phyloP scores from a whole-genome alignment of 2,888 invertebrate species.

The Drosophila sordidula region DNA sequence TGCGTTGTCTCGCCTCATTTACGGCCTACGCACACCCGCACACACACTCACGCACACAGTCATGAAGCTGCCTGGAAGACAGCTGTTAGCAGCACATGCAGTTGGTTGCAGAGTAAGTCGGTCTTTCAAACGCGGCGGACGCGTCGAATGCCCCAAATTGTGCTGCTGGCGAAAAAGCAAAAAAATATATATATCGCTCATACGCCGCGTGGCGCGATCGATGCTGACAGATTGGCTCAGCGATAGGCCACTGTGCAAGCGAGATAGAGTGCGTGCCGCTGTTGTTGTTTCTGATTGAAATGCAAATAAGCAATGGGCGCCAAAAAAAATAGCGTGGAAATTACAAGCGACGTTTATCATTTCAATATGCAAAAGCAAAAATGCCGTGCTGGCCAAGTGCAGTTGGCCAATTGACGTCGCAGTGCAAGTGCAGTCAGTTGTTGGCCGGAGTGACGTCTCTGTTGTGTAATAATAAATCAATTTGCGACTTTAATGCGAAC shows the following conservation, averaged over 20 bases:
- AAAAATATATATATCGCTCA: conserved; percentile 45
- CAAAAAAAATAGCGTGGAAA: conserved; percentile 54
- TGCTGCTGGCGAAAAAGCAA: conserved; percentile 8
- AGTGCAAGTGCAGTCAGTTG: conserved; percentile 27
- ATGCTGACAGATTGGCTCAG: conserved; percentile 11
- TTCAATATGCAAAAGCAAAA: conserved; percentile 29
- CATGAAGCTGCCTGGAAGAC: conserved; percentile 69
- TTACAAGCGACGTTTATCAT: conserved; percentile 52
- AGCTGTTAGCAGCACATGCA: conserved; percentile 69
- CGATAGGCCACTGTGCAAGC: conserved; percentile 23
- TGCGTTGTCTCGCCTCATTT: conserved; percentile 69
- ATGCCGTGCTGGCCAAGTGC: conserved; percentile 37
- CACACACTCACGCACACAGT: conserved; percentile 8
- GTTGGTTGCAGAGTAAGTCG: conserved; percentile 73
- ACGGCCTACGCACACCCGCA: conserved; percentile 69
- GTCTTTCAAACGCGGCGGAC: conserved; percentile 73
- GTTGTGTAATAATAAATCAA: conserved; percentile 65
- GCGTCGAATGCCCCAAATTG: conserved; percentile 36
- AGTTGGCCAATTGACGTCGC: conserved; percentile 49
- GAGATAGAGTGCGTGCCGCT: conserved; percentile 22
- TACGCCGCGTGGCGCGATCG: conserved; percentile 71
- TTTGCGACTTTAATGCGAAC: conserved; percentile 42
- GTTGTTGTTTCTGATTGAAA: conserved; percentile 59
- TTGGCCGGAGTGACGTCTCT: conserved; percentile 33
- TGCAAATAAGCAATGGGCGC: conserved; percentile 66